Evolutionary conservation across 2,797 vertebrate genomes (phyloP), one percentile per base, ranked within the genome.

Genomic region (Ispidina lecontei): DNA sequence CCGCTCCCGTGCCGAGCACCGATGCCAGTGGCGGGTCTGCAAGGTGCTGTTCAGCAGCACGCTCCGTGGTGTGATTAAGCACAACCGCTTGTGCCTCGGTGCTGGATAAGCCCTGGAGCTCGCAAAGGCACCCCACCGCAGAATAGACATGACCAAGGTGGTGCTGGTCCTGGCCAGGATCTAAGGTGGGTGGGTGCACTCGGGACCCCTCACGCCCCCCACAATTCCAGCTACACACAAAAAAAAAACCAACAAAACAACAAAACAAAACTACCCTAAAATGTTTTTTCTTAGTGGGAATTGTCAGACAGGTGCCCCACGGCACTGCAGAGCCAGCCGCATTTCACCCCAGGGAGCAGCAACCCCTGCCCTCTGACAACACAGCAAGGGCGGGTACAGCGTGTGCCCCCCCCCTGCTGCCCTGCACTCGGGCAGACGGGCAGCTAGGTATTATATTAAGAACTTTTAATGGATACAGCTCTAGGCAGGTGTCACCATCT

Each of bases 391-490:
- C 25, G 4, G 41, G 23, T 8, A 7, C 23, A 9, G 18, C 0
- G 0, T 10, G 56, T 14, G 41, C 14, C 51, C 59, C n/a, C n/a
- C 31, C 51, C 49, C 65, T 25, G 43, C 59, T 4, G 9, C 68
- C 28, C 0, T 7, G 6, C 21, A 3, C 26, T 16, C 52, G 17
- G 33, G 22, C 12, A 3, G 63, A 47, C 1, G 20, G 43, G 62
- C 54, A 64, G 68, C 56, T 71, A 6, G 4, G 41, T 64, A 17
- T 69, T 92, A 64, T 33, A 62, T 77, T 68, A 88, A 41, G 88
- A 55, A 71, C 62, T 68, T 95, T 95, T 92, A 94, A 93, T 85
- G 74, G 54, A 12, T 89, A 65, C 81, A 52, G 72, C 90, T 93
- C 71, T 68, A 88, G 86, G 86, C 81, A 85, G 86, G 86, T 87